Base-by-base conservation (phyloP, 2,888 invertebrate genomes). In the Catocala nupta region DNA sequence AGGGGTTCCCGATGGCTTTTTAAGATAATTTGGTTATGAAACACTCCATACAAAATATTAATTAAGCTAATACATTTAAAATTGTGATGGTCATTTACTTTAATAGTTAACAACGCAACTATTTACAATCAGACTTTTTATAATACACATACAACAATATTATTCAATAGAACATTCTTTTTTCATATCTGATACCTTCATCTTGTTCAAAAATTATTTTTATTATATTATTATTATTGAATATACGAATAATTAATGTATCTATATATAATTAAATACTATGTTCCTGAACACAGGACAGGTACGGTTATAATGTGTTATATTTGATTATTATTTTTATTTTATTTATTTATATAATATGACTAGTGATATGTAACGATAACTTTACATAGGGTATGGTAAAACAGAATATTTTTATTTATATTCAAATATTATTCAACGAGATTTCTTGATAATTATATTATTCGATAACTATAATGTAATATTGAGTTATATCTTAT, bases 291-390 rank as follows among this genome's bases (percentile, higher is more conserved):
- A 93, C 89, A 90, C 93, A 93, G 91, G 92, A 90, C 93, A 93
- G 93, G 93, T 93, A 93, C 93, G 80, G 88, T 88, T 87, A 89
- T 85, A 86, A 86, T 86, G 82, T 85, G 81, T 81, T 68, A 74
- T 80, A 81, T 82, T 81, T 77, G 77, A 77, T 85, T 81, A 80
- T 82, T 81, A 84, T 82, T 81, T 85, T 85, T 87, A 84, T 83
- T 84, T 85, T 85, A 81, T 81, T 64, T 63, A 55, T 55, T 63
- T 58, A 76, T 78, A 83, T 83, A 87, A 87, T 89, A 90, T 93
- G 93, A 93, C 93, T 93, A 93, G 93, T 93, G 92, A 93, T 93
- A 93, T 93, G 93, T 92, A 87, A 91, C 85, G 90, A 91, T 90
- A 92, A 91, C 90, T 90, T 87, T 90, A 90, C 86, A 89, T 86